Percentiles rank a stretch among this genome's conserved stretches.
Evolutionary conservation across 2,888 invertebrate species (phyloP).

Genomic region (Thymelicus sylvestris): DNA sequence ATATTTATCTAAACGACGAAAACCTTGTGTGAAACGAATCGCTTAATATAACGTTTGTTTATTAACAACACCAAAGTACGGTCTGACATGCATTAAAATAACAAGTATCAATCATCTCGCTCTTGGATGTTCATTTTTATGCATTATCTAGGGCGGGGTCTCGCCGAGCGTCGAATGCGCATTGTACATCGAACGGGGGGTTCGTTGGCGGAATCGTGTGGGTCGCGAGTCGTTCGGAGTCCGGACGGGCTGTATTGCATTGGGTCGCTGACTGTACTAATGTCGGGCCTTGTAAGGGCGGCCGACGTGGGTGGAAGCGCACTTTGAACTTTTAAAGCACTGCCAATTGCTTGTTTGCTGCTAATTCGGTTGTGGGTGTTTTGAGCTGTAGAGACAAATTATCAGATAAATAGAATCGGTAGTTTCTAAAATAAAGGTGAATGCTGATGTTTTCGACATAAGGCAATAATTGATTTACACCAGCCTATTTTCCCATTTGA

Average conservation of each 20-base stretch:
- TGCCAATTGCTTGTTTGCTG: neutral
- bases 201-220: conserved; percentile 5
- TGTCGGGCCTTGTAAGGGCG: neutral
- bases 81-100: conserved; percentile 6
- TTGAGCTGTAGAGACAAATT: neutral
- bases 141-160: conserved; percentile 20
- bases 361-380: conserved; percentile 5
- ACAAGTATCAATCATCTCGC: conserved; percentile 5
- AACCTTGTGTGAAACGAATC: neutral
- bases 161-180: neutral
- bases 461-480: too few relatives aligned
- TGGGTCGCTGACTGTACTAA: neutral
- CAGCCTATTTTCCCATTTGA: too few relatives aligned
- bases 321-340: conserved; percentile 23
- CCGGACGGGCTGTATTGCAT: neutral
- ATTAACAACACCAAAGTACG: conserved; percentile 1
- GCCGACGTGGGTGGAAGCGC: conserved; percentile 2
- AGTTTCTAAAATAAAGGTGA: neutral
- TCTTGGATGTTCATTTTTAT: conserved; percentile 16
- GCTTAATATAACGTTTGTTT: neutral
- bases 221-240: neutral
- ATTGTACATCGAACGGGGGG: conserved; percentile 18
- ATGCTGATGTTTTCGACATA: too few relatives aligned
- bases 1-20: neutral
- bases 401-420: neutral